Percentiles rank a stretch among this genome's conserved stretches.
Evolutionary conservation across 2,888 invertebrate species (phyloP).

Genomic region (Brachyptera risi): DNA sequence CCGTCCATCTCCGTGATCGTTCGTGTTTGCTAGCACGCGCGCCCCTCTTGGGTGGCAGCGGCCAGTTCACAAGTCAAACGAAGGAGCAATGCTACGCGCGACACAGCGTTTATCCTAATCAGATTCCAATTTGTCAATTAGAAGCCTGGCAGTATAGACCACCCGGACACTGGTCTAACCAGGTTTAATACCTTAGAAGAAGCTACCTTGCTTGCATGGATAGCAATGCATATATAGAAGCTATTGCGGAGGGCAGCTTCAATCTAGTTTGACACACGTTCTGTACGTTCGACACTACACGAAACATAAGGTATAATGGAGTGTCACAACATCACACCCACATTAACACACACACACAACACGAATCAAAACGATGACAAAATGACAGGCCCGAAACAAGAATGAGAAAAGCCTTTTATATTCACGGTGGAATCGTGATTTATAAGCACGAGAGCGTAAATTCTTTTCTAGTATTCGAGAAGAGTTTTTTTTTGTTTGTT

Average conservation of each 20-base stretch:
- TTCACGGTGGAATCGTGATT: not conserved
- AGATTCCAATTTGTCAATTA: slow-evolving; percentile 70
- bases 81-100: slow-evolving; percentile 7
- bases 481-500: no score
- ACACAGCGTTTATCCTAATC: slow-evolving; percentile 47
- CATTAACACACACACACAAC: not conserved
- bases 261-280: not conserved
- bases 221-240: no score
- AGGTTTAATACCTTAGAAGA: not conserved
- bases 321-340: slow-evolving; percentile 3
- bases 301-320: not conserved
- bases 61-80: not conserved
- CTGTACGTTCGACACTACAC: not conserved
- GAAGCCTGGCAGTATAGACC: slow-evolving; percentile 48
- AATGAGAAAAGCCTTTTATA: not conserved
- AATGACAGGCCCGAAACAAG: not conserved
- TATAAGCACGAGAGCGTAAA: not conserved
- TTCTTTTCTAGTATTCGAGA: no score
- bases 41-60: slow-evolving; percentile 45
- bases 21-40: slow-evolving; percentile 40
- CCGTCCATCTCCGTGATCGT: not conserved
- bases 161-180: slow-evolving; percentile 27
- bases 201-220: not conserved
- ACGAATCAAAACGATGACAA: not conserved
- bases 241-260: no score